phyloP scores from a whole-genome alignment of 2,888 invertebrate genomes.

The Conomelus anceps region DNA sequence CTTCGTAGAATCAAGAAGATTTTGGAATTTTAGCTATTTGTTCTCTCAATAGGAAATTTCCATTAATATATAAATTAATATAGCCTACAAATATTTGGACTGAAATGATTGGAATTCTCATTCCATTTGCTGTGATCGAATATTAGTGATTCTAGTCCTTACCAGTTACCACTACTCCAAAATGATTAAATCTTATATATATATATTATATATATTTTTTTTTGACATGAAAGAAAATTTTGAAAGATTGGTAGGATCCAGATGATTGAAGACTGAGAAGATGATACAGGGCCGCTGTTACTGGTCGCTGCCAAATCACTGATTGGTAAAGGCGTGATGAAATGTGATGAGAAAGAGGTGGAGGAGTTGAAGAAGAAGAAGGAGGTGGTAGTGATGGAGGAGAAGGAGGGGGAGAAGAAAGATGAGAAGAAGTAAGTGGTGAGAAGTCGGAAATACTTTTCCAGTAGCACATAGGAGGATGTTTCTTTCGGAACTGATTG shows the following conservation, averaged over 20 bases:
- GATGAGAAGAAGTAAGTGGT: neutral
- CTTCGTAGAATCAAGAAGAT: too few relatives aligned
- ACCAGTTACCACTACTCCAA: neutral
- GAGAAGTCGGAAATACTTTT: neutral
- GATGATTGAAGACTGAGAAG: neutral
- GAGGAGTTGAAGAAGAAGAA: neutral
- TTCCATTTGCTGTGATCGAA: too few relatives aligned
- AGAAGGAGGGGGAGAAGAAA: neutral
- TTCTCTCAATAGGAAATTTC: too few relatives aligned
- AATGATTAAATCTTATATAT: neutral
- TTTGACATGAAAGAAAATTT: neutral
- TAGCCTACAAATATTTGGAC: too few relatives aligned
- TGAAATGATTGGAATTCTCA: too few relatives aligned
- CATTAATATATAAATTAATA: too few relatives aligned
- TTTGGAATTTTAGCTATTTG: too few relatives aligned
- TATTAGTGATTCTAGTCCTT: too few relatives aligned
- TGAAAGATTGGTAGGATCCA: neutral
- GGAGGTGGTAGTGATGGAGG: neutral
- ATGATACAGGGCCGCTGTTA: neutral
- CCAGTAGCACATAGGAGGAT: neutral
- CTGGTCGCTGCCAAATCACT: neutral
- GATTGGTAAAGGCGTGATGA: neutral
- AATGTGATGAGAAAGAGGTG: neutral
- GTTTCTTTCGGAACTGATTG: neutral
- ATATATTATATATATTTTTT: neutral